Percentiles rank a stretch among this genome's conserved stretches.
Conservation (phyloP, 2,888 invertebrate genomes). For the Drosophila demipolita region DNA sequence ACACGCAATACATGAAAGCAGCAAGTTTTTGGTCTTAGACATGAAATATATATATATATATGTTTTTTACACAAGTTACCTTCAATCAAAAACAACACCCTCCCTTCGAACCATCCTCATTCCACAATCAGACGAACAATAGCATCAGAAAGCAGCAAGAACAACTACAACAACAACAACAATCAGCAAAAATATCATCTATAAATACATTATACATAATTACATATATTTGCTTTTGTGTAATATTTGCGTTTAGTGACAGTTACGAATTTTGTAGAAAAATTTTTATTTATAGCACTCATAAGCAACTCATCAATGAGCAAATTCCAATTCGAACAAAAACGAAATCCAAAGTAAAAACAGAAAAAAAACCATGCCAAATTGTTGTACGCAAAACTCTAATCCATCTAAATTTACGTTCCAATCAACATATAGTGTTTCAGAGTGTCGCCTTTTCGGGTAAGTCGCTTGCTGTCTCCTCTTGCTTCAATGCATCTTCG, state of each 20-base stretch:
- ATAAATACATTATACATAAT: conserved; percentile 12
- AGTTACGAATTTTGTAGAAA: conserved; percentile 49
- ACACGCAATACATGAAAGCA: conserved; percentile 33
- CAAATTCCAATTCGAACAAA: conserved; percentile 22
- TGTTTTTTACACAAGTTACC: neutral
- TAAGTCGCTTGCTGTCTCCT: conserved; percentile 86
- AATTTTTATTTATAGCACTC: conserved; percentile 56
- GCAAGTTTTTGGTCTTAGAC: neutral
- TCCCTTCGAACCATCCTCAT: neutral
- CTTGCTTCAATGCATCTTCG: conserved; percentile 6
- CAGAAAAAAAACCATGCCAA: conserved; percentile 66
- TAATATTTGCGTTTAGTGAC: conserved; percentile 21
- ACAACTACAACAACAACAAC: conserved; percentile 28
- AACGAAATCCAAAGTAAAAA: conserved; percentile 14
- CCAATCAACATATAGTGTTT: conserved; percentile 90
- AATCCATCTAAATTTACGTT: conserved; percentile 84
- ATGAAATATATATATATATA: neutral
- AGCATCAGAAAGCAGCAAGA: conserved; percentile 24
- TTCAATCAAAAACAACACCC: conserved; percentile 13
- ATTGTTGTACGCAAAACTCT: conserved; percentile 84
- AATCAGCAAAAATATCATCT: conserved; percentile 33
- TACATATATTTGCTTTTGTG: conserved; percentile 26
- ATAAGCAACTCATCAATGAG: conserved; percentile 30
- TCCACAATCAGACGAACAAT: conserved; percentile 25
- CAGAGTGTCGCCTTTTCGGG: conserved; percentile 98